phyloP scores from a whole-genome alignment of 1,140 invertebrate species.

The Doryteuthis pealeii region DNA sequence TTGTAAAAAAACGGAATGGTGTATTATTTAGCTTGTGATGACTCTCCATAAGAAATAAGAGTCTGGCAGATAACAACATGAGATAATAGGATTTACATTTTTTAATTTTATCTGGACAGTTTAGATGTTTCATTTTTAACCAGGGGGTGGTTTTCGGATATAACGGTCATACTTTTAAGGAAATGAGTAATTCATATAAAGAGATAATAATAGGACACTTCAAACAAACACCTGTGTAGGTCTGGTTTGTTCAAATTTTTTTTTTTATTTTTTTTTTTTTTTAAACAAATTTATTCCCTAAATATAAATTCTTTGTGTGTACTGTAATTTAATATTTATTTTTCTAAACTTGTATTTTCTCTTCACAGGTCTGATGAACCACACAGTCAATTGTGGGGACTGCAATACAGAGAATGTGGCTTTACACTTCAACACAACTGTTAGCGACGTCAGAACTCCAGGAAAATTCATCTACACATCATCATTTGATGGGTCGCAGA shows the following conservation, averaged over 20 bases:
- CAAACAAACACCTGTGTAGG: background rate
- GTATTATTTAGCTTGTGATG: too few species aligned
- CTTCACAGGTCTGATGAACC: slow-evolving; percentile 40
- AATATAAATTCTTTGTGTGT: background rate
- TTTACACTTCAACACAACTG: slow-evolving; percentile 13
- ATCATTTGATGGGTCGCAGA: slow-evolving; percentile 34
- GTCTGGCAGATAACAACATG: too few species aligned
- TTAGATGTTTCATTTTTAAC: too few species aligned
- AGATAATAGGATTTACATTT: too few species aligned
- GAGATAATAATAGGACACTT: background rate
- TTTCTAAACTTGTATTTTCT: slow-evolving; percentile 11
- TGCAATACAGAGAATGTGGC: slow-evolving; percentile 16
- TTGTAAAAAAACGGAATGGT: too few species aligned
- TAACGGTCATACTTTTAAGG: too few species aligned
- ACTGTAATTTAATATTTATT: too few species aligned
- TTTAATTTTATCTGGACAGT: too few species aligned
- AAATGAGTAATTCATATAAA: too few species aligned
- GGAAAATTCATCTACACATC: slow-evolving; percentile 28
- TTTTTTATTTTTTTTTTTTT: background rate
- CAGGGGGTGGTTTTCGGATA: too few species aligned
- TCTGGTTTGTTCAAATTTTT: too few species aligned
- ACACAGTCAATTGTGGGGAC: slow-evolving; percentile 38
- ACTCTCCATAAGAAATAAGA: too few species aligned
- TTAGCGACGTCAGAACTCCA: slow-evolving; percentile 27
- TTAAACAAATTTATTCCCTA: background rate